Percentiles rank a stretch among this genome's conserved stretches.
These are phyloP conservation scores for Istiophorus platypterus DNA, from an alignment of 2,113 vertebrate genomes.

Conservation along the genomic window DNA sequence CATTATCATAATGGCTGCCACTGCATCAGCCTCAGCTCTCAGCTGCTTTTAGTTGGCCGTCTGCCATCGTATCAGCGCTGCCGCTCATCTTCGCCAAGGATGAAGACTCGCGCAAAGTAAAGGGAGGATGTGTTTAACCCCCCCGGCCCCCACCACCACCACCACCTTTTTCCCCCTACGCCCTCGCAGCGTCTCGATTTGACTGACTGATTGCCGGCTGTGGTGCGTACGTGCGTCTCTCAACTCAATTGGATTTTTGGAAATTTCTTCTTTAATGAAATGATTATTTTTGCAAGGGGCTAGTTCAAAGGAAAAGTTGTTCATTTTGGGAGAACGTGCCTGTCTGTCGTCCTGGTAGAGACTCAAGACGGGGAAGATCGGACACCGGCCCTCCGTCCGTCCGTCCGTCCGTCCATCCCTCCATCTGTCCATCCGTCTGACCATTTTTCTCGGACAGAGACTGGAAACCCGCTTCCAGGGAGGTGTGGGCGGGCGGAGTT, in stretches of 20 bases:
- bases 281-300: background rate
- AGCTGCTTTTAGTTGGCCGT: no score
- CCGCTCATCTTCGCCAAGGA: no score
- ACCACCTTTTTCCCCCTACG: constrained; percentile 13
- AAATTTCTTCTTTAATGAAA: background rate
- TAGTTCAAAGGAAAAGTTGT: constrained; percentile 9
- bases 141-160: no score
- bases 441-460: background rate
- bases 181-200: constrained; percentile 26
- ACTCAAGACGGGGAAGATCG: background rate
- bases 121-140: no score
- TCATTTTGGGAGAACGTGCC: constrained; percentile 2
- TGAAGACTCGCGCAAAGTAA: no score
- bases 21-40: constrained; percentile 3
- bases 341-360: background rate
- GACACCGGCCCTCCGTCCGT: background rate
- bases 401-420: background rate
- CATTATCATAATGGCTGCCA: constrained; percentile 43
- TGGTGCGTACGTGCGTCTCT: background rate
- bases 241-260: no score
- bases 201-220: background rate
- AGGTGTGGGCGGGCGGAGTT: no score
- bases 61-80: no score
- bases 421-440: background rate
- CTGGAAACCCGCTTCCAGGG: background rate